Evolutionary conservation across 2,888 invertebrate species (phyloP).

Genomic region (Itoplectis maculator): DNA sequence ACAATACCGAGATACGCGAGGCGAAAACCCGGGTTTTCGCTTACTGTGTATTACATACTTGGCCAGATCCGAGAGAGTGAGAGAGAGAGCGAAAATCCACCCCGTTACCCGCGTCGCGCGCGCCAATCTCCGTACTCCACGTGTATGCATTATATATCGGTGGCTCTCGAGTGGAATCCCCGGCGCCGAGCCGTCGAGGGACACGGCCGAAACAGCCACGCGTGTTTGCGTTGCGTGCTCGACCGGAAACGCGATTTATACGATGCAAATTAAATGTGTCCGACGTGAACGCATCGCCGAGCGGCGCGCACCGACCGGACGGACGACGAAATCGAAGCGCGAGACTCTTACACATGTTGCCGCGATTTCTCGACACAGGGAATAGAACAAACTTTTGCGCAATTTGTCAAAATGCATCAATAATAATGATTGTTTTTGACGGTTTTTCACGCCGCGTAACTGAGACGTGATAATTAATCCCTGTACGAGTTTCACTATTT

Average conservation of each 20-base stretch:
- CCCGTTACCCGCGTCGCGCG: conserved; percentile 33
- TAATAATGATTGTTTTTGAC: too few relatives aligned
- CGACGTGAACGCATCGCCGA: conserved; percentile 36
- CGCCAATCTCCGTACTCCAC: background rate
- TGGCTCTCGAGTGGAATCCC: conserved; percentile 60
- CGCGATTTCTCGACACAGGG: too few relatives aligned
- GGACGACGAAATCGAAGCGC: background rate
- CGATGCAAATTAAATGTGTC: conserved; percentile 82
- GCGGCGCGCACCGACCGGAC: background rate
- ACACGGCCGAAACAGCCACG: conserved; percentile 76
- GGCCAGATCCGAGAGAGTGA: background rate
- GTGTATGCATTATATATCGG: background rate
- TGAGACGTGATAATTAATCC: too few relatives aligned
- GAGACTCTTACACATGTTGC: too few relatives aligned
- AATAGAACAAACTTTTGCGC: too few relatives aligned
- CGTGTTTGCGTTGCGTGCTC: conserved; percentile 83
- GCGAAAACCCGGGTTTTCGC: conserved; percentile 37
- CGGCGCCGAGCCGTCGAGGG: conserved; percentile 69
- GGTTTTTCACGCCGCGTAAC: too few relatives aligned
- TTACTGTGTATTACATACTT: conserved; percentile 29
- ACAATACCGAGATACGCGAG: conserved; percentile 49
- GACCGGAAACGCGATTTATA: conserved; percentile 83
- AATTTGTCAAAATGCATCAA: too few relatives aligned
- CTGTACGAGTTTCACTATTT: too few relatives aligned
- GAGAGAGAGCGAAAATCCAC: too few relatives aligned